A percentile compares a stretch with the other conserved stretches of the same genome.
phyloP scores from a whole-genome alignment of 2,113 vertebrate genomes.

The Oncorhynchus masou region DNA sequence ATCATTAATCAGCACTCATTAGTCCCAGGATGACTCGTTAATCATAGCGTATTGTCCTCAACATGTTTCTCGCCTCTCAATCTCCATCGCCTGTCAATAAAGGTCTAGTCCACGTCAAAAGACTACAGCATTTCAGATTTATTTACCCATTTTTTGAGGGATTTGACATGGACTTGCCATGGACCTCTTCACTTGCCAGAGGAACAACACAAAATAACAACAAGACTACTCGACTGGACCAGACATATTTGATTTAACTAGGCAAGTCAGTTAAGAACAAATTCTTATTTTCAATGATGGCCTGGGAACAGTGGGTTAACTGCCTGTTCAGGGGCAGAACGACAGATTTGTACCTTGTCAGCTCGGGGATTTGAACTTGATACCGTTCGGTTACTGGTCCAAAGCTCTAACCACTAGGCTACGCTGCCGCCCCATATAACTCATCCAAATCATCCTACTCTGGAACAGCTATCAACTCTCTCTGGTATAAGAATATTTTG shows the following conservation, averaged over 20 bases:
- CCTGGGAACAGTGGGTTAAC: no score
- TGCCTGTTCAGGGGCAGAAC: no score
- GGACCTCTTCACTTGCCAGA: neutral
- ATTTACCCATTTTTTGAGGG: no score
- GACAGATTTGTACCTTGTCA: no score
- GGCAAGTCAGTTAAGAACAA: no score
- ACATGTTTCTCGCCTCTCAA: neutral
- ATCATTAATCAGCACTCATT: slow-evolving; percentile 31
- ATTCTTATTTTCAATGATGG: no score
- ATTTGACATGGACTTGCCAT: neutral
- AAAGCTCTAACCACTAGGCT: no score
- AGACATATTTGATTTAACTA: neutral
- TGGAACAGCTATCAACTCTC: neutral
- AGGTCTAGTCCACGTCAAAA: neutral
- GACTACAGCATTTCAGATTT: neutral
- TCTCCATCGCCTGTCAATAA: neutral
- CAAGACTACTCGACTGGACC: neutral
- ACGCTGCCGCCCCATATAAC: neutral
- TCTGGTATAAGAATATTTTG: neutral
- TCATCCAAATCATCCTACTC: neutral
- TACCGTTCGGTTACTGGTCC: no score
- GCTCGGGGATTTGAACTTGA: no score
- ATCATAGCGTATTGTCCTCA: slow-evolving; percentile 22
- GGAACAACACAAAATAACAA: neutral
- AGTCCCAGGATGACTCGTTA: slow-evolving; percentile 15